A percentile compares a stretch with the other conserved stretches of the same genome.
These are phyloP conservation scores for Haemorhous mexicanus DNA, from an alignment of 2,113 vertebrate species.

Conservation along the genomic window DNA sequence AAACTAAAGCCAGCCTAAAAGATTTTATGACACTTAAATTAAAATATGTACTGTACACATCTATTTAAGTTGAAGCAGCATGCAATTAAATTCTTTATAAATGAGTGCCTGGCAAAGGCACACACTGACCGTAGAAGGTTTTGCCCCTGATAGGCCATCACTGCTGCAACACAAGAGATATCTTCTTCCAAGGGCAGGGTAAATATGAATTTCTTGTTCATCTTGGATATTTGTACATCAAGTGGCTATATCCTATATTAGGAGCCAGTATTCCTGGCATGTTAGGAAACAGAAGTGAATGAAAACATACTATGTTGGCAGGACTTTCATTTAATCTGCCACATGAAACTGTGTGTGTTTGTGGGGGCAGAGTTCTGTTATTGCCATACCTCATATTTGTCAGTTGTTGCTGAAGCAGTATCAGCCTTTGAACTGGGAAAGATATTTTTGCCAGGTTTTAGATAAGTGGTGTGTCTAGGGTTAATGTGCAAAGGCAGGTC, in stretches of 20 bases:
- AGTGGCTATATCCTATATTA: neutral
- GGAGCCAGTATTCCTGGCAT: constrained; percentile 20
- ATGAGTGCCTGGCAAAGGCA: constrained; percentile 44
- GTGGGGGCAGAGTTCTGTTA: constrained; percentile 1
- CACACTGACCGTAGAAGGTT: constrained; percentile 47
- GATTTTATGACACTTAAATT: constrained; percentile 53
- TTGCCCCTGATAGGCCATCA: constrained; percentile 16
- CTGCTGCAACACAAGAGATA: neutral
- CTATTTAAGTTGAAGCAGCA: constrained; percentile 52
- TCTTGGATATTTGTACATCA: constrained; percentile 55
- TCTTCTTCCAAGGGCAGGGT: constrained; percentile 40
- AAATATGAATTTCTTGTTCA: constrained; percentile 53
- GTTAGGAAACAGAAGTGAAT: constrained; percentile 47
- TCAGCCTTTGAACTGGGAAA: constrained; percentile 19
- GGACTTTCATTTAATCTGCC: constrained; percentile 54
- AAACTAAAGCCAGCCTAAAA: constrained; percentile 35
- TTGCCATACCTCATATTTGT: neutral
- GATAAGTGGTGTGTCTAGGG: neutral
- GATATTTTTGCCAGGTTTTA: constrained; percentile 7
- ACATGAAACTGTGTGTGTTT: neutral
- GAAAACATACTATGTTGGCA: constrained; percentile 11
- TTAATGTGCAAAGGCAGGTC: neutral
- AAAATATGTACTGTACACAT: constrained; percentile 10
- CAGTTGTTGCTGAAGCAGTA: constrained; percentile 1
- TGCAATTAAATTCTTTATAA: constrained; percentile 39